A percentile compares a stretch with the other conserved stretches of the same genome.
These are phyloP conservation scores for Formica exsecta DNA, from an alignment of 1,140 invertebrate genomes.

Conservation along the genomic window DNA sequence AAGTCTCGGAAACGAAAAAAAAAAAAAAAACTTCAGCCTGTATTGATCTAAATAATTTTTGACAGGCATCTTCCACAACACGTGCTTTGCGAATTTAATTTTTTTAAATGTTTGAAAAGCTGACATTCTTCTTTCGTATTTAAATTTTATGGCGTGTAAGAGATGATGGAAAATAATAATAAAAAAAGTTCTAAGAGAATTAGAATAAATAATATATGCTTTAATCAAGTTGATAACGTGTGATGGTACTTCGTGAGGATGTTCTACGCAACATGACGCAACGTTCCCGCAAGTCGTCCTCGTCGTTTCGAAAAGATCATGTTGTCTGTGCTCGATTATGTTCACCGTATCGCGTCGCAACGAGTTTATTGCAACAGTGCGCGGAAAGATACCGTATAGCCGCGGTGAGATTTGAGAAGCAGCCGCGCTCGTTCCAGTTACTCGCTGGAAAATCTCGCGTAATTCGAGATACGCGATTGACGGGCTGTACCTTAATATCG, in stretches of 20 bases:
- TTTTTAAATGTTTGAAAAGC: conserved; percentile 1
- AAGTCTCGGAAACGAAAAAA: background rate
- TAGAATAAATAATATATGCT: background rate
- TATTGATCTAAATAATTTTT: background rate
- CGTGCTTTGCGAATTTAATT: background rate
- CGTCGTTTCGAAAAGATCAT: conserved; percentile 14
- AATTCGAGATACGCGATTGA: background rate
- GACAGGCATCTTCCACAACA: background rate
- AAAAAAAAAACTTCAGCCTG: too few species aligned
- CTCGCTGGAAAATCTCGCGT: conserved; percentile 26
- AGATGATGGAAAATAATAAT: too few species aligned
- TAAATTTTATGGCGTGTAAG: background rate
- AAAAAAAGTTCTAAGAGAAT: background rate
- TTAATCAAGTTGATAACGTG: background rate
- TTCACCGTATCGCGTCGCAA: conserved; percentile 43
- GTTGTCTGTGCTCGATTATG: conserved; percentile 20
- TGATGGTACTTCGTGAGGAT: background rate
- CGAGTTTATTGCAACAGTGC: conserved; percentile 38
- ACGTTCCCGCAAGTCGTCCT: background rate
- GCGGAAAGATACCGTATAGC: conserved; percentile 16
- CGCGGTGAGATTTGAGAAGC: conserved; percentile 22
- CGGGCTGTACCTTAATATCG: background rate
- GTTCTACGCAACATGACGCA: conserved; percentile 17
- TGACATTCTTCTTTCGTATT: background rate
- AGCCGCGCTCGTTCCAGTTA: conserved; percentile 8